Evolutionary conservation across 2,797 vertebrate genomes (phyloP).

Genomic region (Sebastes variabilis): DNA sequence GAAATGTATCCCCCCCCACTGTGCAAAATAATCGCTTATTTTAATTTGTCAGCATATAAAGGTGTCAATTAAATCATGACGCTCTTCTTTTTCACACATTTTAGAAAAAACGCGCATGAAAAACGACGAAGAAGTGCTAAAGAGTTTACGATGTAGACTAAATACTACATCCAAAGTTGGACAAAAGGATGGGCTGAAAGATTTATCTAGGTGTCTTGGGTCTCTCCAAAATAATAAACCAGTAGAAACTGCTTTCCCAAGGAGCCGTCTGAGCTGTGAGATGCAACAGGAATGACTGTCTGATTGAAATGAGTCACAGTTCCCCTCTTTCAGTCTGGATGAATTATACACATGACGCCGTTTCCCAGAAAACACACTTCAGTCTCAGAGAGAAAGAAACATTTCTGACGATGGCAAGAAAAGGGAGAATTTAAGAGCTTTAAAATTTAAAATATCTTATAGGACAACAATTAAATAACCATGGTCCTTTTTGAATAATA

Average conservation of each 20-base stretch:
- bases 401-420: slow-evolving; percentile 1
- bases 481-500: not conserved
- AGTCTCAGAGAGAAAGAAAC: not conserved
- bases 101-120: slow-evolving; percentile 9
- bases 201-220: slow-evolving; percentile 3
- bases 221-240: slow-evolving; percentile 3
- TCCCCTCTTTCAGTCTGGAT: not conserved
- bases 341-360: not conserved
- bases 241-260: not conserved
- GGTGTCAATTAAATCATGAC: not conserved
- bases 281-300: not conserved
- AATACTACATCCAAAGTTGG: not conserved
- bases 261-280: slow-evolving; percentile 7
- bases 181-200: not conserved
- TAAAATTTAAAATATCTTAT: not conserved
- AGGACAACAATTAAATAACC: not conserved
- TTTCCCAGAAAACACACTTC: not conserved
- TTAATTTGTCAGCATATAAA: slow-evolving; percentile 32
- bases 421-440: not conserved
- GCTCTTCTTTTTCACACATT: not conserved
- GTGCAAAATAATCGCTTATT: slow-evolving; percentile 68
- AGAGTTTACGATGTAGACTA: slow-evolving; percentile 36
- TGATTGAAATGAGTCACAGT: slow-evolving; percentile 7
- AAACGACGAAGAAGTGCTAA: slow-evolving; percentile 7
- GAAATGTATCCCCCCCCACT: slow-evolving; percentile 20